Evolutionary conservation across 2,113 vertebrate species (phyloP), one percentile per base, ranked within the genome.

Genomic region (Dromiciops gliroides): DNA sequence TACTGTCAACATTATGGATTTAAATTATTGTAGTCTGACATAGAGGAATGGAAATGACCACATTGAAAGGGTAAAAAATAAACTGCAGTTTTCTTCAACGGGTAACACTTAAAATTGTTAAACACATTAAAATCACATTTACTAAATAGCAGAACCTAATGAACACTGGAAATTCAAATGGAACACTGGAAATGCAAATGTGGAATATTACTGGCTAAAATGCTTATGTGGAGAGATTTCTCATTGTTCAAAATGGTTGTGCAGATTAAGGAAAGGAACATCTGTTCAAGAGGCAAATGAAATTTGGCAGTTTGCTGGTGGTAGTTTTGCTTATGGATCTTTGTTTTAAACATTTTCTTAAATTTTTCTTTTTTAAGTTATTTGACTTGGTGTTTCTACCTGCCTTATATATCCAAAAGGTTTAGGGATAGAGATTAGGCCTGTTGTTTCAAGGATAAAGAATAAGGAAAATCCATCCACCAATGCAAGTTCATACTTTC

Each of bases 81-180:
- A 96, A 93, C 94, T 56, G 31, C 67, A 97, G 93, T 95, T 97
- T 98, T 98, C 96, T 98, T 98, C 97, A 97, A 96, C 96, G 95
- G 98, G 23, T 97, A 98, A 98, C 97, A 97, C 93, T 97, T 96
- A 98, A 98, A 98, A 98, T 96, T 97, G 97, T 98, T 98, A 98
- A 98, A 97, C 92, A 92, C 98, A 98, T 99, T 99, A 99, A 99
- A 98, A 98, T 98, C 97, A 92, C 97, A 98, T 99, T 99, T 98
- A 98, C 98, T 96, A 98, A 98, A 98, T 96, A 98, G 97, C 97
- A 98, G 94, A 98, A 97, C 0, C 90, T 98, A 98, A 98, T 99
- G 98, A 98, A 98, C 97, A 98, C 95, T 97, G 97, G 95, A 97
- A 95, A 56, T 98, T 89, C 97, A 98, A 96, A 89, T 93, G 97